phyloP scores from a whole-genome alignment of 2,888 invertebrate species.

The Marronus borbonicus region DNA sequence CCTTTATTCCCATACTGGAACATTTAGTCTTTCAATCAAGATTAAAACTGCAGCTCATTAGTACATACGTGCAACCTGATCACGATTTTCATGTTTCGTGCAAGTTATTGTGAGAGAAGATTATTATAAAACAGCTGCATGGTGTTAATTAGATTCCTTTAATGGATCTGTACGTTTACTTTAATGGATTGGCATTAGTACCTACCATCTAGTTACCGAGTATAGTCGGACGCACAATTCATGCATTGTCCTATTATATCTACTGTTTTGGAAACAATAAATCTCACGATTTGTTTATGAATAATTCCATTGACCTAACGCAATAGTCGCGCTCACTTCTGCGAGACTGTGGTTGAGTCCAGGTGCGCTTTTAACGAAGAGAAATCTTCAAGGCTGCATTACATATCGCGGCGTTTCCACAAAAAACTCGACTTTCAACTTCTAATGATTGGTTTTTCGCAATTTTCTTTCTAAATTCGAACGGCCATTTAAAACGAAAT shows the following conservation, averaged over 20 bases:
- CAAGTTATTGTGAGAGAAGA: no score
- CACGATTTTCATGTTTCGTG: no score
- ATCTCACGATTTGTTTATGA: constrained; percentile 32
- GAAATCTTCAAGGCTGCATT: constrained; percentile 42
- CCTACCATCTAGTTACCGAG: neutral
- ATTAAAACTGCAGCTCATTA: no score
- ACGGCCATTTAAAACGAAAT: no score
- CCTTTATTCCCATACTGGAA: no score
- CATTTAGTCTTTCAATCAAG: no score
- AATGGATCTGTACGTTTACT: no score
- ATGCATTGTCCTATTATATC: neutral
- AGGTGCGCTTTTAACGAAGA: constrained; percentile 29
- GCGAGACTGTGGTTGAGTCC: neutral
- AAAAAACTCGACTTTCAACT: constrained; percentile 20
- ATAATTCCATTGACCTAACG: constrained; percentile 45
- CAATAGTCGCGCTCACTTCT: neutral
- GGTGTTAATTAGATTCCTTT: no score
- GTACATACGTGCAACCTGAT: no score
- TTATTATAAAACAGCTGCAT: no score
- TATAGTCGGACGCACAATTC: neutral
- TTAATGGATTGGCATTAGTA: neutral
- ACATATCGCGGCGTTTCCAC: constrained; percentile 1
- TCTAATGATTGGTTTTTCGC: constrained; percentile 3
- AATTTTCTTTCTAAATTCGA: neutral
- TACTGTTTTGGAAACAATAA: constrained; percentile 21